Percentiles rank a stretch among this genome's conserved stretches.
These are phyloP conservation scores for Rhagologus leucostigma DNA, from an alignment of 2,113 vertebrate genomes.

Conservation along the genomic window DNA sequence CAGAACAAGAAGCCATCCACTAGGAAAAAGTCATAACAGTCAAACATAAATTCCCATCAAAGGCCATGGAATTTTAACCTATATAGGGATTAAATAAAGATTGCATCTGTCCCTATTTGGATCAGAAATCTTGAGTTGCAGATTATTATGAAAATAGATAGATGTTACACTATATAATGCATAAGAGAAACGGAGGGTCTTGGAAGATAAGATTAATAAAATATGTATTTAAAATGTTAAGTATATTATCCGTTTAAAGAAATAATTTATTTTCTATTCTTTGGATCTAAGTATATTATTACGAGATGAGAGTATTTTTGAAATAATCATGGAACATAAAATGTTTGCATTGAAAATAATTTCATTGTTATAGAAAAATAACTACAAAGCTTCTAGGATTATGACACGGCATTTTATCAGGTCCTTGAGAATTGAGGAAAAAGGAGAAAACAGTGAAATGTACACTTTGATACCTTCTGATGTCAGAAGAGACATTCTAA, in stretches of 20 bases:
- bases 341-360: neutral
- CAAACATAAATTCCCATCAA: neutral
- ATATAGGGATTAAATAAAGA: neutral
- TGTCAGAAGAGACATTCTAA: neutral
- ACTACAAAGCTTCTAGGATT: neutral
- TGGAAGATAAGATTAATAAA: neutral
- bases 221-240: neutral
- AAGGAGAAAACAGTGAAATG: neutral
- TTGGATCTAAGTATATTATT: neutral
- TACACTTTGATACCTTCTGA: accelerated
- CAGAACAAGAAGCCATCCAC: neutral
- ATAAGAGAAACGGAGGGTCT: neutral
- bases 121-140: neutral
- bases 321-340: neutral
- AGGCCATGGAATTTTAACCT: neutral
- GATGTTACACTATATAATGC: neutral
- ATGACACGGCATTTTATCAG: neutral
- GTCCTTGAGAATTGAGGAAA: neutral
- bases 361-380: neutral
- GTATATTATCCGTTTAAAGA: neutral
- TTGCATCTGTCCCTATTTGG: neutral
- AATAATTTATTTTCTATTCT: neutral
- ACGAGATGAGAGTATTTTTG: neutral
- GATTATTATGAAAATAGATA: neutral
- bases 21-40: neutral